Evolutionary conservation across 2,797 vertebrate genomes (phyloP), one percentile per base, ranked within the genome.

Genomic region (Adelosebastes latens): DNA sequence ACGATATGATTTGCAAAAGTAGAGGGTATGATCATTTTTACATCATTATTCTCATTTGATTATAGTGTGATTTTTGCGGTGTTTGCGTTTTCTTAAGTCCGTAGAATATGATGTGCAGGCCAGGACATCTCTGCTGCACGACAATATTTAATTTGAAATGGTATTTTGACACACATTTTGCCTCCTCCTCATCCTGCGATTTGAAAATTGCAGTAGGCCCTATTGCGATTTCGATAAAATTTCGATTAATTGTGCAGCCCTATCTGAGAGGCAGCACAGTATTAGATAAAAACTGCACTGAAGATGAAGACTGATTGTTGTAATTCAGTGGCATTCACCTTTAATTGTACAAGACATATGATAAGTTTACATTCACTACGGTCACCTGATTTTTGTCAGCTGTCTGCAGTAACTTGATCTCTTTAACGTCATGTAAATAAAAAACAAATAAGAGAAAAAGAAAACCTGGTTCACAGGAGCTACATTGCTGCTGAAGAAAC

Each of bases 221-320:
- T 0, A 42, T 42, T 42, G 39, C 13, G 1, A 46, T 16, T 46
- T 46, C 0, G 0, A 7, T 46, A 18, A 46, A 16, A 46, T 7
- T 46, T 46, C 0, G 16, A 46, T 18, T 46, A 46, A 46, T 46
- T 46, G 42, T 46, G 42, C 42, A 16, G 14, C 2, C 14, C 42
- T 46, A 46, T 46, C 36, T 39, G 13, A 39, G 36, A 14, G 36
- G 36, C 13, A 39, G 13, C 39, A 42, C 39, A 42, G 39, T 0
- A 31, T 39, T 7, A 56, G 2, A 13, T 63, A n/a, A 31, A 25
- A 25, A 13, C 56, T 24, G 2, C 32, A 52, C 34, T 63, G 64
- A 42, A 29, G 64, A 53, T 24, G 9, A 62, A 34, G 8, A 53
- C 34, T 55, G 2, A 7, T n/a, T 39, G 34, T 22, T 53, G 22